Evolutionary conservation across 1,140 invertebrate genomes (phyloP).

Genomic region (Drosophila sechellia): DNA sequence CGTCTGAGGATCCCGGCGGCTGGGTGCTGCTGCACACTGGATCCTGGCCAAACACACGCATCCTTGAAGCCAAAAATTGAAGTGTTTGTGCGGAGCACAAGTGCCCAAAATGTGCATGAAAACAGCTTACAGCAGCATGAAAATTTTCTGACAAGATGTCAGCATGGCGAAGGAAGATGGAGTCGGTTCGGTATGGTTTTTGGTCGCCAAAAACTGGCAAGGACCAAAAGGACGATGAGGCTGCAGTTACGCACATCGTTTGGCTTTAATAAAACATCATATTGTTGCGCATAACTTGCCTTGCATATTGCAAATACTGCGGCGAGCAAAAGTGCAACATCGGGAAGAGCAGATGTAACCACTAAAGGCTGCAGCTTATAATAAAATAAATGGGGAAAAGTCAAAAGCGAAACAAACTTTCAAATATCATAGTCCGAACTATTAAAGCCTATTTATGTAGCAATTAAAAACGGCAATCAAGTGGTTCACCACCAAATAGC

Average conservation of each 20-base stretch:
- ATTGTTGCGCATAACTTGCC: slow-evolving; percentile 52
- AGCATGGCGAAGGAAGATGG: slow-evolving; percentile 11
- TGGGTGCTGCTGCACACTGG: neutral
- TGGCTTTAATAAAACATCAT: slow-evolving; percentile 70
- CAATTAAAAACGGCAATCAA: neutral
- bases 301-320: slow-evolving; percentile 51
- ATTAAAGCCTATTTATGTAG: neutral
- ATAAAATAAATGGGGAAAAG: neutral
- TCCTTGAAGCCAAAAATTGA: slow-evolving; percentile 76
- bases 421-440: neutral
- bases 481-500: neutral
- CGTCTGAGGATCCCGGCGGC: slow-evolving; percentile 5
- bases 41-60: slow-evolving; percentile 45
- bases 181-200: neutral
- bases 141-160: slow-evolving; percentile 72
- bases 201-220: slow-evolving; percentile 15
- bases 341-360: slow-evolving; percentile 1
- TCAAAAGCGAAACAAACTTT: neutral
- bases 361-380: neutral
- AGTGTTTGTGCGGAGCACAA: slow-evolving; percentile 77
- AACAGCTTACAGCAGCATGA: slow-evolving; percentile 79
- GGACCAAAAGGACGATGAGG: slow-evolving; percentile 23
- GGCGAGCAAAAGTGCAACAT: slow-evolving; percentile 7
- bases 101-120: slow-evolving; percentile 80
- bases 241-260: slow-evolving; percentile 63